Evolutionary conservation across 2,113 vertebrate genomes (phyloP).

Genomic region (Seriola aureovittata): DNA sequence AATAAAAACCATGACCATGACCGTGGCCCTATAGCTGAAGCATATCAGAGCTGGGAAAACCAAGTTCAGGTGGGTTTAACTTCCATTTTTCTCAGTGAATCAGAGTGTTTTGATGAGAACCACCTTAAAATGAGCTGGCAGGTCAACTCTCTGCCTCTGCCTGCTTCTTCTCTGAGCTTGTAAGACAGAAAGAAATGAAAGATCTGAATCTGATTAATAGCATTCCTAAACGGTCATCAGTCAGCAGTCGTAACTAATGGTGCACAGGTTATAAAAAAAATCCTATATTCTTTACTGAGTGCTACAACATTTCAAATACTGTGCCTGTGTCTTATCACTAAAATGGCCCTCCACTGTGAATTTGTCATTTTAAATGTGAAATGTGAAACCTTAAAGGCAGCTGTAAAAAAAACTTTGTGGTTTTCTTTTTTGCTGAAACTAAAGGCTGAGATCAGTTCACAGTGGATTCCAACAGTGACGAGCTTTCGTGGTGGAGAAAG

Average conservation of each 20-base stretch:
- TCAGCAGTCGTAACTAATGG: neutral
- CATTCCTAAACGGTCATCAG: neutral
- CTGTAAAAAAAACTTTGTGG: conserved; percentile 13
- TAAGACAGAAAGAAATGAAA: neutral
- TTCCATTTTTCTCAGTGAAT: neutral
- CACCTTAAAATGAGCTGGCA: no score
- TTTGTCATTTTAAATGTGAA: neutral
- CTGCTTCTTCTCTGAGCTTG: neutral
- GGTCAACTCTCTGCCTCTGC: no score
- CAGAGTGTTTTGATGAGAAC: neutral
- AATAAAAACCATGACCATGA: no score
- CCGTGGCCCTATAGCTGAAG: neutral
- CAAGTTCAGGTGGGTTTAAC: neutral
- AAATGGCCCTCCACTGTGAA: neutral
- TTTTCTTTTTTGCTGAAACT: neutral
- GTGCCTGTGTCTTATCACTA: neutral
- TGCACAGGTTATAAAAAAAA: no score
- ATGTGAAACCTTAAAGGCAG: neutral
- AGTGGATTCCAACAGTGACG: conserved; percentile 35
- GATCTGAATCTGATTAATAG: neutral
- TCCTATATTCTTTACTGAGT: neutral
- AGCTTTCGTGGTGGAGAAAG: conserved; percentile 29
- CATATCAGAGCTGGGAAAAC: neutral
- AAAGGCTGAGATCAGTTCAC: conserved; percentile 7
- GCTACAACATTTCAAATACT: no score